A percentile compares a stretch with the other conserved stretches of the same genome.
Evolutionary conservation across 2,113 vertebrate species (phyloP).

Genomic region (Microtus pennsylvanicus): DNA sequence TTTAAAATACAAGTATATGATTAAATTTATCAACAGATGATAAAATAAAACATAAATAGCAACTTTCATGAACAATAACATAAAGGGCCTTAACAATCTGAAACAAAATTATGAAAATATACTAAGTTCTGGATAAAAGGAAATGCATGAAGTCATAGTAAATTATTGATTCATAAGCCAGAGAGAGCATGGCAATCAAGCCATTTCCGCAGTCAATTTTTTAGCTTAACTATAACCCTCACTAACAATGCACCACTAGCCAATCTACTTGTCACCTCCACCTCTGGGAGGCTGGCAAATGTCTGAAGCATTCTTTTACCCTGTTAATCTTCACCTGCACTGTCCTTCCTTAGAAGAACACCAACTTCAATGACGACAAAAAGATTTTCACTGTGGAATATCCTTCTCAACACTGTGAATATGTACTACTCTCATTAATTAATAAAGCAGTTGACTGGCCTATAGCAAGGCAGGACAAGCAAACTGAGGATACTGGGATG

Average conservation of each 20-base stretch:
- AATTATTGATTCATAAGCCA: constrained; percentile 7
- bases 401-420: no score
- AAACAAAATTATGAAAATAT: constrained; percentile 40
- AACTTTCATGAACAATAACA: constrained; percentile 29
- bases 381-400: background rate
- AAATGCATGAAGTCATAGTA: constrained; percentile 9
- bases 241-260: constrained; percentile 10
- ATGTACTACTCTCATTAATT: no score
- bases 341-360: constrained; percentile 29
- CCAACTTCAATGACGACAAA: background rate
- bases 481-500: no score
- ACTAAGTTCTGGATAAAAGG: constrained; percentile 20
- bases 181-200: constrained; percentile 43
- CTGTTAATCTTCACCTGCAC: background rate
- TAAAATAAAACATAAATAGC: background rate
- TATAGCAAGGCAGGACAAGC: no score
- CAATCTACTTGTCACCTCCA: background rate
- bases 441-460: no score
- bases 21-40: constrained; percentile 16
- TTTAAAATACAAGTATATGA: background rate
- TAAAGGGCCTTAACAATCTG: constrained; percentile 38
- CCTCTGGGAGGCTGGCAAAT: background rate
- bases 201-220: background rate
- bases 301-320: background rate
- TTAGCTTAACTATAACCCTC: background rate